A percentile compares a stretch with the other conserved stretches of the same genome.
These are phyloP conservation scores for Ovis canadensis DNA, from an alignment of 2,113 vertebrate species.

Conservation along the genomic window DNA sequence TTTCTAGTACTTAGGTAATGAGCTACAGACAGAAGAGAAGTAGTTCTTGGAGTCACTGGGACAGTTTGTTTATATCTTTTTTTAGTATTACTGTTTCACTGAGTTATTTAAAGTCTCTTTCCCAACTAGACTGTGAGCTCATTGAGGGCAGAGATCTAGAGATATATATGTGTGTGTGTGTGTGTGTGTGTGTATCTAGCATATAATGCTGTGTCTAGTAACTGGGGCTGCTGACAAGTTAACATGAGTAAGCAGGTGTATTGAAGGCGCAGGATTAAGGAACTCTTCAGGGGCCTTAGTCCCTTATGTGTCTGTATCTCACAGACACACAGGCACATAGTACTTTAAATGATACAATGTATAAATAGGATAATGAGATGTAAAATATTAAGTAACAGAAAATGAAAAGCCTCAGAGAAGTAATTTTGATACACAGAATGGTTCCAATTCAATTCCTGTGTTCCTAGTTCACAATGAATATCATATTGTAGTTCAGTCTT, in stretches of 20 bases:
- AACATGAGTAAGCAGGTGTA: not conserved
- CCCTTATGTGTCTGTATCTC: not conserved
- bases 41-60: constrained; percentile 3
- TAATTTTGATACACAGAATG: not conserved
- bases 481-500: not conserved
- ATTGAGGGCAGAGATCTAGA: not conserved
- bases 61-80: not conserved
- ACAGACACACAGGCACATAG: not conserved
- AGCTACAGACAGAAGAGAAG: not conserved
- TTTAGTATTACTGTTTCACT: not conserved
- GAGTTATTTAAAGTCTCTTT: not conserved
- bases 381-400: not conserved
- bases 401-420: not conserved
- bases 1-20: not conserved
- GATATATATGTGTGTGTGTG: not conserved
- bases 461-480: not conserved
- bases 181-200: not conserved
- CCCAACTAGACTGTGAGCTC: not conserved
- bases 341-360: not conserved
- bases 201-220: not conserved
- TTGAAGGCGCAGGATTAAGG: not conserved
- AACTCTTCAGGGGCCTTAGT: not conserved
- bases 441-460: not conserved
- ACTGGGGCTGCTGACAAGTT: not conserved
- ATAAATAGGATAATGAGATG: not conserved